These are phyloP conservation scores for Paratilapia polleni DNA, from an alignment of 2,113 vertebrate species.

Conservation along the genomic window DNA sequence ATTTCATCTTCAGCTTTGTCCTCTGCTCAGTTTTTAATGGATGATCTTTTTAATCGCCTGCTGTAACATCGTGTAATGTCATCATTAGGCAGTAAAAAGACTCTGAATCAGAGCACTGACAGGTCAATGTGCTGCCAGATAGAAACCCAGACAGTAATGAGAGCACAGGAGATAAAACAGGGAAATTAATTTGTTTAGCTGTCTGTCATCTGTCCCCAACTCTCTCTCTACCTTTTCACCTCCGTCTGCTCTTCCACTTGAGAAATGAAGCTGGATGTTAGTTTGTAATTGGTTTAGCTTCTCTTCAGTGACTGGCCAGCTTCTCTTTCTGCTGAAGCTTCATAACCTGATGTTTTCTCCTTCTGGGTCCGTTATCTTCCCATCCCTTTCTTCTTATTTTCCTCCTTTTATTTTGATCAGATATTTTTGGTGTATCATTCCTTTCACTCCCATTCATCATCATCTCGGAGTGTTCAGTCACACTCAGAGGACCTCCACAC, in stretches of 20 bases:
- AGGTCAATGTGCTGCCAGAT: not conserved
- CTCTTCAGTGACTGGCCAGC: not conserved
- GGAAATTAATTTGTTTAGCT: not conserved
- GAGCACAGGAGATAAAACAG: not conserved
- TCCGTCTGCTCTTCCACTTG: not conserved
- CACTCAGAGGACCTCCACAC: too few species aligned
- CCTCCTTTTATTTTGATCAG: too few species aligned
- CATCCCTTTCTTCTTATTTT: too few species aligned
- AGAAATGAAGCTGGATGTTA: not conserved
- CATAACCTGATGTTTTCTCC: not conserved
- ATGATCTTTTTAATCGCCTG: not conserved
- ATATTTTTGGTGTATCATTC: too few species aligned
- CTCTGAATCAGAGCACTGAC: not conserved
- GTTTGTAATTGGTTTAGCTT: not conserved
- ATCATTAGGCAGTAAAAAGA: not conserved
- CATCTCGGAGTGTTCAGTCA: too few species aligned
- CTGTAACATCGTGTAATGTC: not conserved
- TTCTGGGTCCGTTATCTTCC: too few species aligned
- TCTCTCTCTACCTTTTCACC: not conserved
- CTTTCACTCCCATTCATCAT: too few species aligned
- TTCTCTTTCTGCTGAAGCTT: not conserved
- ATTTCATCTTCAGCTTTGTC: not conserved
- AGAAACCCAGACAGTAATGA: not conserved
- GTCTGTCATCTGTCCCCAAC: not conserved
- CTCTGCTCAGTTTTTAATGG: not conserved